Evolutionary conservation across 1,140 invertebrate species (phyloP).

Genomic region (Plutomurus gul): DNA sequence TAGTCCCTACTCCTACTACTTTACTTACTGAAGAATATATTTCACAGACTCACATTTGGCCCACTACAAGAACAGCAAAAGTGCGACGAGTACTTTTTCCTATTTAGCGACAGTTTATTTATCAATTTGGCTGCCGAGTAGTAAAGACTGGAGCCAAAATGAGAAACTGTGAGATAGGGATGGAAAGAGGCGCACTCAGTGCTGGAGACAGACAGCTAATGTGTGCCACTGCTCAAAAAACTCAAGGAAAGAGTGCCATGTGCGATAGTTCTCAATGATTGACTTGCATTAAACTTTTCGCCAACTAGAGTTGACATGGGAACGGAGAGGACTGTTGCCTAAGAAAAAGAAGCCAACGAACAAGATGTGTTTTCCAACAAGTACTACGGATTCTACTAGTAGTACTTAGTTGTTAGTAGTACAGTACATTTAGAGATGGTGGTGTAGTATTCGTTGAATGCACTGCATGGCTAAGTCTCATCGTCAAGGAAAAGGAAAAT

Average conservation of each 20-base stretch:
- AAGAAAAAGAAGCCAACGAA: conserved; percentile 10
- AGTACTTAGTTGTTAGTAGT: too few relatives aligned
- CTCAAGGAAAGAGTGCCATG: neutral
- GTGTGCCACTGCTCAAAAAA: neutral
- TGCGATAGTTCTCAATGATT: conserved; percentile 21
- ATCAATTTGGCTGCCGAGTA: too few relatives aligned
- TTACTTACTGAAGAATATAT: too few relatives aligned
- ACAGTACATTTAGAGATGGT: too few relatives aligned
- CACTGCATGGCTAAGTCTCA: neutral
- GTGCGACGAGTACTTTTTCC: too few relatives aligned
- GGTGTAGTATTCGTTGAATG: too few relatives aligned
- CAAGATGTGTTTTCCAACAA: conserved; percentile 17
- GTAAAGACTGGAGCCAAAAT: too few relatives aligned
- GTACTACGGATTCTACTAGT: too few relatives aligned
- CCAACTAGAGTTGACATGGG: conserved; percentile 9
- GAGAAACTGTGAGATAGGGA: neutral
- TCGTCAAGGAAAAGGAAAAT: neutral
- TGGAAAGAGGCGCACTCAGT: neutral
- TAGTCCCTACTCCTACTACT: too few relatives aligned
- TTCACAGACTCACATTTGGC: too few relatives aligned
- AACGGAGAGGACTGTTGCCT: conserved; percentile 3
- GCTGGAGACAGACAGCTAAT: neutral
- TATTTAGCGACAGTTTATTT: too few relatives aligned
- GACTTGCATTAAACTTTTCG: conserved; percentile 24
- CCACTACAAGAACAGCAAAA: too few relatives aligned